phyloP scores from a whole-genome alignment of 2,113 vertebrate genomes.

The Amazona vittata region DNA sequence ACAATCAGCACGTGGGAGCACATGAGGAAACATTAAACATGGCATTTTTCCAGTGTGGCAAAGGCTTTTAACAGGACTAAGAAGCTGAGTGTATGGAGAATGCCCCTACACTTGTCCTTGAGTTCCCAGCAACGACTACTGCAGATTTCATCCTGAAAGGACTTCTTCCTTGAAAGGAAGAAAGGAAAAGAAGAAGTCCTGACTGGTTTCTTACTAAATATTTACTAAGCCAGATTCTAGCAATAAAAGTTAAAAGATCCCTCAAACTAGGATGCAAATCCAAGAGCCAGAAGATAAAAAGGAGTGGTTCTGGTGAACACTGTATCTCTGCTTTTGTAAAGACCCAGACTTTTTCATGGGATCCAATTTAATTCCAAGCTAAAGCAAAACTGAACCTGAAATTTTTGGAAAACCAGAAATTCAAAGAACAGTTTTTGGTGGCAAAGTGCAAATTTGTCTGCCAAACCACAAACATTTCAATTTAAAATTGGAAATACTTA shows the following conservation, averaged over 20 bases:
- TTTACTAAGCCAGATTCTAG: constrained; percentile 24
- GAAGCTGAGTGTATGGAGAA: background rate
- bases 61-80: background rate
- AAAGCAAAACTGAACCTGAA: background rate
- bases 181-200: background rate
- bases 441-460: background rate
- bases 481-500: background rate
- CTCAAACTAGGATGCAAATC: background rate
- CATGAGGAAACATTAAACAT: background rate
- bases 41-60: background rate
- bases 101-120: background rate
- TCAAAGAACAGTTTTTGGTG: background rate
- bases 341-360: background rate
- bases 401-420: background rate
- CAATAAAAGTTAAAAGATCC: background rate
- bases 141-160: background rate
- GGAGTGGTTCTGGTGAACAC: background rate
- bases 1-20: fast-evolving
- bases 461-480: background rate
- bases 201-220: background rate
- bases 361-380: background rate
- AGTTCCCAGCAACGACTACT: background rate
- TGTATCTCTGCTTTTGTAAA: background rate
- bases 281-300: background rate
- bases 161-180: constrained; percentile 8